Conservation (phyloP, 2,113 vertebrate species). For the Ciconia maguari region DNA sequence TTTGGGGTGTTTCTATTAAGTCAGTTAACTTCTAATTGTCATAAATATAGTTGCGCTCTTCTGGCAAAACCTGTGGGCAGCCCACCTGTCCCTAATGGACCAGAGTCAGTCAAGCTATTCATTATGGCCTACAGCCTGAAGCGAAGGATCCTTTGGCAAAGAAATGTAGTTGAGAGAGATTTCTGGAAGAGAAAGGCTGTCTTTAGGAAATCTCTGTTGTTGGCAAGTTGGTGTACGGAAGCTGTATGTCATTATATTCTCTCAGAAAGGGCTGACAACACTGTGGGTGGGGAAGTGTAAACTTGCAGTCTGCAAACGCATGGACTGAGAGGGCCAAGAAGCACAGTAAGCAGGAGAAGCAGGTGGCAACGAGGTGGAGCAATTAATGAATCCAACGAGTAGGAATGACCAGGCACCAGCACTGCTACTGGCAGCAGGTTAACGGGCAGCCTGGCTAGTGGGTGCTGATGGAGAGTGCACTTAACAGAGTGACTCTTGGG, state of each 20-base stretch:
- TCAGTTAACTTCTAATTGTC: not conserved
- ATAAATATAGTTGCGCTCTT: not conserved
- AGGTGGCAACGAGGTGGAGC: fast-evolving
- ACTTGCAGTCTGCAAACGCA: not conserved
- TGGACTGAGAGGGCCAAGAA: not conserved
- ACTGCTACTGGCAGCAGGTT: not conserved
- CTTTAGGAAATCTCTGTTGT: not conserved
- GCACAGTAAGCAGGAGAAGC: not conserved
- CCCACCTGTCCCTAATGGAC: not conserved
- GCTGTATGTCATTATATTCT: not conserved
- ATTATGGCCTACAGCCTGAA: not conserved
- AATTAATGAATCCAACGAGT: not conserved
- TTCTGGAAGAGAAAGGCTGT: not conserved
- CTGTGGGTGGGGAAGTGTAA: not conserved
- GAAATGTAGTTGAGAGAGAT: not conserved
- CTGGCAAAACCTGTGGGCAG: not conserved
- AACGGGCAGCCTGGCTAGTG: not conserved
- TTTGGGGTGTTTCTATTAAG: not conserved
- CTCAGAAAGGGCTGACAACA: not conserved
- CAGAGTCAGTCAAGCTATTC: not conserved
- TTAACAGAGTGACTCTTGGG: not conserved
- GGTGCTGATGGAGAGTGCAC: not conserved
- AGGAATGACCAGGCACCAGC: not conserved
- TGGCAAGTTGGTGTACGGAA: not conserved
- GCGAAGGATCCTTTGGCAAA: not conserved